Percentiles rank a stretch among this genome's conserved stretches.
Evolutionary conservation across 2,113 vertebrate genomes (phyloP).

Genomic region (Pseudolaguvia tuberculata): DNA sequence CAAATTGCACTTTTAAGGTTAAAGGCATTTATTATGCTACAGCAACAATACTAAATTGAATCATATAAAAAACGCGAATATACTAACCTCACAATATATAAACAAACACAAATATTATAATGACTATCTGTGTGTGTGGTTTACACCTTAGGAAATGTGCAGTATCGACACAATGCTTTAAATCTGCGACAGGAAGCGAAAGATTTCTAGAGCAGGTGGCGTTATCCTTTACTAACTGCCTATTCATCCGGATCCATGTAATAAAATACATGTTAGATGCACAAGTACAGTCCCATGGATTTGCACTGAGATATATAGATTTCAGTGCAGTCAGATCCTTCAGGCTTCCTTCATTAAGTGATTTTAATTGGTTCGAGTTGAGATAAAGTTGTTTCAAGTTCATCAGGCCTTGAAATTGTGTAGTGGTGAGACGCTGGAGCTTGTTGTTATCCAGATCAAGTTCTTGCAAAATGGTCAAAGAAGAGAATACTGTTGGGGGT

Average conservation of each 20-base stretch:
- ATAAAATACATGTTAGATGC: conserved; percentile 47
- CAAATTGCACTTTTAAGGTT: neutral
- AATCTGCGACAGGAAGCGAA: neutral
- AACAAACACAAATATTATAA: neutral
- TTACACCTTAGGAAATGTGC: conserved; percentile 2
- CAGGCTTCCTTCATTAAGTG: conserved; percentile 48
- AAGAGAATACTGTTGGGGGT: conserved; percentile 41
- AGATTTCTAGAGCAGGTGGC: conserved; percentile 41
- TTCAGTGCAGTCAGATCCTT: conserved; percentile 41
- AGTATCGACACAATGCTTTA: conserved; percentile 21
- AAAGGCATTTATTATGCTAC: too few relatives aligned
- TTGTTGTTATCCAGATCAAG: conserved; percentile 61
- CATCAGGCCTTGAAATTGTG: conserved; percentile 50
- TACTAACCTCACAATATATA: neutral
- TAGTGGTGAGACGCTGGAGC: conserved; percentile 39
- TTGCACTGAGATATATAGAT: conserved; percentile 48
- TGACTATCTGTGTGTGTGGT: neutral
- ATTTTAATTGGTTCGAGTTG: conserved; percentile 55
- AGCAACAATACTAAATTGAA: neutral
- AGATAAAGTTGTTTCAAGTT: conserved; percentile 55
- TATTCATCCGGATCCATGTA: conserved; percentile 52
- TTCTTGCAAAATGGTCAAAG: conserved; percentile 46
- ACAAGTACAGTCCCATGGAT: conserved; percentile 61
- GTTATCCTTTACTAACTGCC: conserved; percentile 31
- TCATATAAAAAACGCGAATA: conserved; percentile 36